Evolutionary conservation across 2,888 invertebrate species (phyloP).

Genomic region (Ophioninae sp.): DNA sequence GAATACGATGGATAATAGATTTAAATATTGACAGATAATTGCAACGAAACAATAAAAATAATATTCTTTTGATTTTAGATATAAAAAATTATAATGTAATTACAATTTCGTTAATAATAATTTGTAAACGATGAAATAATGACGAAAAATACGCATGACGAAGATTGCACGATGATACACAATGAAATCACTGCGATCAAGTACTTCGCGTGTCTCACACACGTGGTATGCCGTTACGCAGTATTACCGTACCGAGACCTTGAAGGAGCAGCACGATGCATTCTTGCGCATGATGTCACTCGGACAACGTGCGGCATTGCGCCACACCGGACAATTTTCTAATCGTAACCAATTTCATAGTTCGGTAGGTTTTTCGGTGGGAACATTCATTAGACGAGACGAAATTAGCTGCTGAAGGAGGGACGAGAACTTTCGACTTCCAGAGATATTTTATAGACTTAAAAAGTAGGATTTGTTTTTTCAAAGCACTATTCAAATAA

Average conservation of each 20-base stretch:
- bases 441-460: too few species aligned
- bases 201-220: not conserved
- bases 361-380: constrained; percentile 19
- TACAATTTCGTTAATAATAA: not conserved
- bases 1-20: too few species aligned
- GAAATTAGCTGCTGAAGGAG: constrained; percentile 8
- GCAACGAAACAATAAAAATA: too few species aligned
- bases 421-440: constrained; percentile 2
- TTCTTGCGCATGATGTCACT: constrained; percentile 52
- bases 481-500: too few species aligned
- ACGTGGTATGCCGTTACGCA: not conserved
- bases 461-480: too few species aligned
- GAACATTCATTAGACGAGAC: not conserved
- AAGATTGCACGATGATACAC: not conserved
- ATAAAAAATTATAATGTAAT: not conserved
- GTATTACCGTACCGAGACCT: constrained; percentile 27
- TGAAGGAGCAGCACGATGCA: constrained; percentile 35
- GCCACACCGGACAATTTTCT: constrained; percentile 45
- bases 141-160: not conserved
- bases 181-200: not conserved
- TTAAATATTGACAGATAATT: too few species aligned
- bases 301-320: constrained; percentile 15
- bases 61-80: too few species aligned
- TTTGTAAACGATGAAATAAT: not conserved
- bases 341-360: constrained; percentile 18